Percentiles rank a stretch among this genome's conserved stretches.
phyloP scores from a whole-genome alignment of 37 sponge, comb jelly and placozoan genomes.

The Axinella damicornis region DNA sequence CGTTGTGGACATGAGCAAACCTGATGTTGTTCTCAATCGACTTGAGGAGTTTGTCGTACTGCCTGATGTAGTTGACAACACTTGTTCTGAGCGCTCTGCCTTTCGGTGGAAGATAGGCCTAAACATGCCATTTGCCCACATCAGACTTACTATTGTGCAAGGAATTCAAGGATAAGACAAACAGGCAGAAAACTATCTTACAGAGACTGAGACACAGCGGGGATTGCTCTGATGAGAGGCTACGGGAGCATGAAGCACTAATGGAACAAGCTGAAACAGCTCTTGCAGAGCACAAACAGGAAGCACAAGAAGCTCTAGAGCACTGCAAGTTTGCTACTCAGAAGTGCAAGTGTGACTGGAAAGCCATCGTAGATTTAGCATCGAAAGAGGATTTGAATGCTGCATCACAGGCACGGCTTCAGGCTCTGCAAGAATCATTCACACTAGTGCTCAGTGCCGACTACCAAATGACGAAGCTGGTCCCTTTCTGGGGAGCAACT shows the following conservation, averaged over 20 bases:
- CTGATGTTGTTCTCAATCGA: too few relatives aligned
- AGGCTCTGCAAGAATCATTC: not conserved
- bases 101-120: conserved; percentile 30
- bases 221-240: not conserved
- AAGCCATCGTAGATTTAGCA: not conserved
- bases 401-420: not conserved
- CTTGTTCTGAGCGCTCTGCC: conserved; percentile 12
- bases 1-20: too few relatives aligned
- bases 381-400: not conserved
- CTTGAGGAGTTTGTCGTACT: conserved; percentile 27
- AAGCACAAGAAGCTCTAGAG: conserved; percentile 21
- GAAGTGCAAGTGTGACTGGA: conserved; percentile 31
- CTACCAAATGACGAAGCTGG: conserved; percentile 58
- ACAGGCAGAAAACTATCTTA: not conserved
- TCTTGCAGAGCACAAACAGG: conserved; percentile 4
- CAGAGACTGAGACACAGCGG: conserved; percentile 11
- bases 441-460: conserved; percentile 51
- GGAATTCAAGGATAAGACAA: conserved; percentile 16
- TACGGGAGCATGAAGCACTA: not conserved
- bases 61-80: conserved; percentile 16
- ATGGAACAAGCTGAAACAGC: not conserved
- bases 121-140: conserved; percentile 50
- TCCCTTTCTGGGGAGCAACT: conserved; percentile 56
- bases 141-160: conserved; percentile 29
- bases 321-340: conserved; percentile 27